These are phyloP conservation scores for Ellobium chinense DNA, from an alignment of 2,888 invertebrate genomes.

Conservation along the genomic window DNA sequence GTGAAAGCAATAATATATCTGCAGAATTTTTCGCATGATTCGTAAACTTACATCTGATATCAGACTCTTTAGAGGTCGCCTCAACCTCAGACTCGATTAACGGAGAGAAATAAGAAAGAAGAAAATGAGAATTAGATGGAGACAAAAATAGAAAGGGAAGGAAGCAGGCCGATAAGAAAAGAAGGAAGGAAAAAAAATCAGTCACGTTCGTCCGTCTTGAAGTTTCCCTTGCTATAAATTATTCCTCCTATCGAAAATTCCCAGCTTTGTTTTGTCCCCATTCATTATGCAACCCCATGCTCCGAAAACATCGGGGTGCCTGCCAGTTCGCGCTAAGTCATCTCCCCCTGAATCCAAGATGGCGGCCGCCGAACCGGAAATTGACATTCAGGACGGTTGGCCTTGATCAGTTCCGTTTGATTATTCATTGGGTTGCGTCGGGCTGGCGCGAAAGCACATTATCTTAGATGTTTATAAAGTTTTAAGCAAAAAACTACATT, in stretches of 20 bases:
- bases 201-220: neutral
- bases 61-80: no score
- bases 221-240: conserved; percentile 20
- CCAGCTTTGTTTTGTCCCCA: conserved; percentile 22
- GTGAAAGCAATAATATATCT: no score
- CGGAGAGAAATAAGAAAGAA: neutral
- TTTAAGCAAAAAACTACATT: no score
- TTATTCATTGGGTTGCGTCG: conserved; percentile 28
- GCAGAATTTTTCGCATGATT: no score
- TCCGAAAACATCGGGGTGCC: conserved; percentile 32
- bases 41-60: no score
- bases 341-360: conserved; percentile 34
- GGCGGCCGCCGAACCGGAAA: conserved; percentile 42
- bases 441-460: no score
- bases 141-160: neutral
- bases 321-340: conserved; percentile 31
- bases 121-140: neutral
- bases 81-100: neutral
- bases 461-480: no score
- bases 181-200: neutral
- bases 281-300: conserved; percentile 44
- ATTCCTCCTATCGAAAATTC: conserved; percentile 24
- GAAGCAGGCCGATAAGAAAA: neutral
- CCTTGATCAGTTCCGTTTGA: conserved; percentile 32
- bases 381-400: conserved; percentile 38